A percentile compares a stretch with the other conserved stretches of the same genome.
phyloP scores from a whole-genome alignment of 1,140 invertebrate species.

The Aleiodes sp. region DNA sequence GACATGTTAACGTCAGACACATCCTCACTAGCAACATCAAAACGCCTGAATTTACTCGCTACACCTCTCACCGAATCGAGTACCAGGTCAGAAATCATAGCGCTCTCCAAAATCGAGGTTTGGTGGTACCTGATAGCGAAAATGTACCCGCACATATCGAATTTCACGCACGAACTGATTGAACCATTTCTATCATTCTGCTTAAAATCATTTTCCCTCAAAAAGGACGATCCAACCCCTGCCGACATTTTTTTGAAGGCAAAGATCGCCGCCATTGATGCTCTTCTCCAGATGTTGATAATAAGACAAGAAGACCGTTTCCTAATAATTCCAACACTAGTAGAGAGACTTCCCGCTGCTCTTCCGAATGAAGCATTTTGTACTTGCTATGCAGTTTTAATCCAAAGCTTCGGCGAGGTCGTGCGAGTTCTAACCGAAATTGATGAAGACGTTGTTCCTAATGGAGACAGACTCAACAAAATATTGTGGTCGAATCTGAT shows the following conservation, averaged over 20 bases:
- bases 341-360: conserved; percentile 48
- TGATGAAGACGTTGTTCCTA: conserved; percentile 45
- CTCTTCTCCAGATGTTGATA: conserved; percentile 53
- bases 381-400: conserved; percentile 48
- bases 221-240: conserved; percentile 53
- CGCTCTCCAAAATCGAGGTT: conserved; percentile 72
- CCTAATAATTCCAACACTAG: conserved; percentile 35
- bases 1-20: conserved; percentile 73
- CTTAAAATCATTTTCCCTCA: conserved; percentile 68
- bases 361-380: conserved; percentile 47
- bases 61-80: conserved; percentile 76
- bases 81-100: conserved; percentile 73
- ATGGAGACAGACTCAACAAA: conserved; percentile 42
- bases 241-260: conserved; percentile 57
- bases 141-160: conserved; percentile 52
- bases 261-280: conserved; percentile 52
- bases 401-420: conserved; percentile 58
- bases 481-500: conserved; percentile 54
- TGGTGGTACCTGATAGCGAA: conserved; percentile 76
- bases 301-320: conserved; percentile 41
- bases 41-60: conserved; percentile 75
- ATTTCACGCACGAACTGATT: conserved; percentile 66
- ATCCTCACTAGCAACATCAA: conserved; percentile 69
- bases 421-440: conserved; percentile 49
- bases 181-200: conserved; percentile 74